Evolutionary conservation across 2,888 invertebrate species (phyloP).

Genomic region (Meganola albula): DNA sequence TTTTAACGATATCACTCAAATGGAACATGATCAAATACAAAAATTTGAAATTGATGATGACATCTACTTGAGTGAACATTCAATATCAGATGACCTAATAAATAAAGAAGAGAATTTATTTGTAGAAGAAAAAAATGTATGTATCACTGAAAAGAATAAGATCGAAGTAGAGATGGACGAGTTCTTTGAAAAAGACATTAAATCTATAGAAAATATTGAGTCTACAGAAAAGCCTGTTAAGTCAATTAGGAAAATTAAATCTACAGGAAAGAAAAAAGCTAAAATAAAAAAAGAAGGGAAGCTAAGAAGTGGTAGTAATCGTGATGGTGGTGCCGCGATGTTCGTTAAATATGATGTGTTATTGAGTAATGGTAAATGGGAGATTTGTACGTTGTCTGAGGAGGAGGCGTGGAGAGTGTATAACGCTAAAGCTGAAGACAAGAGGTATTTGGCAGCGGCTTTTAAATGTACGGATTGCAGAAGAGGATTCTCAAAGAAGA

Average conservation of each 20-base stretch:
- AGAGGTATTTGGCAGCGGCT: conserved; percentile 44
- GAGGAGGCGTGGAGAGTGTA: conserved; percentile 53
- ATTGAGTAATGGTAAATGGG: conserved; percentile 43
- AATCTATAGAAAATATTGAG: conserved; percentile 6
- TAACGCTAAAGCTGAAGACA: conserved; percentile 37
- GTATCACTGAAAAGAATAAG: conserved; percentile 9
- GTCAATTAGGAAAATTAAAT: no score
- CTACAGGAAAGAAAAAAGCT: no score
- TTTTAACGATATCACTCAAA: no score
- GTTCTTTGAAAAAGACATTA: not conserved
- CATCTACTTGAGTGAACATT: conserved; percentile 15
- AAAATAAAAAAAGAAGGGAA: conserved; percentile 20
- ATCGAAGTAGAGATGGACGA: conserved; percentile 17
- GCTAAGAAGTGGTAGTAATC: conserved; percentile 3
- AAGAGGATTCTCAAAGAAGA: conserved; percentile 56
- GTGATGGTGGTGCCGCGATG: no score
- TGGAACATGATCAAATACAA: conserved; percentile 14
- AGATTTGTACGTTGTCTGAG: conserved; percentile 44
- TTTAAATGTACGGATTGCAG: conserved; percentile 56
- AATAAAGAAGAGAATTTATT: conserved; percentile 4
- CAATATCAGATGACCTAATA: conserved; percentile 10
- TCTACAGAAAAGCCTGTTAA: conserved; percentile 21
- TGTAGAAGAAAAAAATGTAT: conserved; percentile 8
- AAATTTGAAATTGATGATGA: conserved; percentile 14
- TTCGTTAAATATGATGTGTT: conserved; percentile 11